Evolutionary conservation across 2,888 invertebrate species (phyloP), one percentile per base, ranked within the genome.

Genomic region (Rhagonycha lutea): DNA sequence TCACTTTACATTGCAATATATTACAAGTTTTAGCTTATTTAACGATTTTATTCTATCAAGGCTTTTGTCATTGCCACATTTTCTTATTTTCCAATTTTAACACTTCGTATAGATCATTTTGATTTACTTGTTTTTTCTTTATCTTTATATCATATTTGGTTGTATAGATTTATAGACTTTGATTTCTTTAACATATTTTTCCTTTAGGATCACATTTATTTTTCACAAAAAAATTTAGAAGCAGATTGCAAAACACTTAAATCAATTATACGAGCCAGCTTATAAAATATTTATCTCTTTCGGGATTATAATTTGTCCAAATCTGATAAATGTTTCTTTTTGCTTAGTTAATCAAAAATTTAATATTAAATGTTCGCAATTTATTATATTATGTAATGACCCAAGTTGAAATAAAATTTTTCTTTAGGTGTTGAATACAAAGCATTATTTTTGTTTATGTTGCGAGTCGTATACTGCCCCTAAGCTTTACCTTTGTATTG

Each of bases 1-100:
- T 26, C 26, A 24, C 63, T 65, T 65, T 65, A 65, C 63, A 65
- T 65, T 65, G 63, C 26, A 65, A 65, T 65, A 65, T 65, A 65
- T 65, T 65, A 65, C 63, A 65, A 65, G 63, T 65, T 65, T 65
- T 65, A 65, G 63, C 63, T 65, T 65, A 65, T 65, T 65, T 65
- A 65, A 65, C 63, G 63, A 65, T 65, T 65, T 65, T 65, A 47
- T 47, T 47, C 47, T n/a, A 65, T 65, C 63, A 24, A 65, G 24
- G 63, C 26, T 65, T 65, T 65, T 65, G 63, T 65, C 63, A 65
- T 65, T 65, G 63, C 63, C 63, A 65, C 63, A 65, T 65, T 65
- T 65, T 65, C 63, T 65, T 65, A 65, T 26, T 65, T 65, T 23
- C 24, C 63, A 65, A 65, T 65, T 65, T 65, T 65, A 24, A 65